These are phyloP conservation scores for Raja brachyura DNA, from an alignment of 2,113 vertebrate species.

Conservation along the genomic window DNA sequence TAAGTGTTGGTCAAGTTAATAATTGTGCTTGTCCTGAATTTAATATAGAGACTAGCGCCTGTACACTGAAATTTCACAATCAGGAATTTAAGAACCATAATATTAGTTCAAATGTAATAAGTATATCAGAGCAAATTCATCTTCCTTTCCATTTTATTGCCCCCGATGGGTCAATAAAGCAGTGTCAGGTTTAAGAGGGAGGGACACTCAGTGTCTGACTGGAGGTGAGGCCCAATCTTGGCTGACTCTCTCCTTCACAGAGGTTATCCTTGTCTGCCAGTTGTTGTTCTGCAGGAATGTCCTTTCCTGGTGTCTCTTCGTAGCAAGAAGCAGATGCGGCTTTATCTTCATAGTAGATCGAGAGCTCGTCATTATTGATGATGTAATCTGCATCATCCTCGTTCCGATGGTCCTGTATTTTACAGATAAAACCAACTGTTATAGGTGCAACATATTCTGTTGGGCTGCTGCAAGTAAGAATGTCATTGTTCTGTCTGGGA, in stretches of 20 bases:
- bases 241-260: conserved; percentile 52
- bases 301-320: not conserved
- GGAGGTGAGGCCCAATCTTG: not conserved
- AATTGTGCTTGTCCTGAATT: not conserved
- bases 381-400: conserved; percentile 55
- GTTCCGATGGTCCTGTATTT: conserved; percentile 54
- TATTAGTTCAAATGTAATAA: not conserved
- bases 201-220: too few relatives aligned
- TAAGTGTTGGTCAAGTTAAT: conserved; percentile 3
- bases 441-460: too few relatives aligned
- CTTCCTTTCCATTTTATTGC: not conserved
- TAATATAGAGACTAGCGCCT: not conserved
- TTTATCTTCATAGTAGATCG: conserved; percentile 47
- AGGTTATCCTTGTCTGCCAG: conserved; percentile 53
- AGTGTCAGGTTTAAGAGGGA: not conserved
- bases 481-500: too few relatives aligned
- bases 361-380: conserved; percentile 57
- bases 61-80: not conserved
- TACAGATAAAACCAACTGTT: not conserved
- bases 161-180: not conserved
- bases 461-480: too few relatives aligned
- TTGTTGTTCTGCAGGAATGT: conserved; percentile 34
- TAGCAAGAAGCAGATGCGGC: not conserved
- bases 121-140: not conserved
- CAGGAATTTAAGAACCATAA: not conserved